phyloP scores from a whole-genome alignment of 2,113 vertebrate genomes.

The Gopherus evgoodei region DNA sequence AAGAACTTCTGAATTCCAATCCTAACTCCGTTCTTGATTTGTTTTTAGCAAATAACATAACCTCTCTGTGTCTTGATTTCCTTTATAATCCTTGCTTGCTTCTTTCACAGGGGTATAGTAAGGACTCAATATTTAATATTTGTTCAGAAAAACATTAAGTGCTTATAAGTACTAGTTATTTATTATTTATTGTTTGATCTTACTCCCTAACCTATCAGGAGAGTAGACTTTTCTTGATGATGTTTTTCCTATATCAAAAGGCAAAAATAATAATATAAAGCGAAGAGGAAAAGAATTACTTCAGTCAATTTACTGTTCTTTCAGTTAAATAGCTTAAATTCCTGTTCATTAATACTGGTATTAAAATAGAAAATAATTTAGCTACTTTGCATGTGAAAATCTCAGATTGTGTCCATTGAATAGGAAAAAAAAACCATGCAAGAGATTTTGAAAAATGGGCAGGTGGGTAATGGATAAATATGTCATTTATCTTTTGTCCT shows the following conservation, averaged over 20 bases:
- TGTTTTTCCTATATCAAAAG: slow-evolving; percentile 31
- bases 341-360: neutral
- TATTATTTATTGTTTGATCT: neutral
- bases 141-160: neutral
- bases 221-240: slow-evolving; percentile 12
- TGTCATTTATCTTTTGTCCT: neutral
- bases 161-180: neutral
- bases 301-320: neutral
- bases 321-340: slow-evolving; percentile 24
- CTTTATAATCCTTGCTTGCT: neutral
- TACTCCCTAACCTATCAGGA: slow-evolving; percentile 25
- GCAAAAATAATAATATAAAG: neutral
- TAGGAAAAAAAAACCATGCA: neutral
- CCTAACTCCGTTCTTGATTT: neutral
- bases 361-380: slow-evolving; percentile 34
- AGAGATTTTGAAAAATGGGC: neutral
- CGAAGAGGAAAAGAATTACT: slow-evolving; percentile 28
- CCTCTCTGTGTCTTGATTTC: neutral
- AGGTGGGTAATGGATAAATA: neutral
- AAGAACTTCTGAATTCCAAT: neutral
- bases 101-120: neutral
- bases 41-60: neutral
- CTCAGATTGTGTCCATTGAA: neutral
- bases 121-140: slow-evolving; percentile 14
- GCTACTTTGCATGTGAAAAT: neutral